Base-by-base conservation (phyloP, 2,888 invertebrate genomes). In the Melanophora roralis region DNA sequence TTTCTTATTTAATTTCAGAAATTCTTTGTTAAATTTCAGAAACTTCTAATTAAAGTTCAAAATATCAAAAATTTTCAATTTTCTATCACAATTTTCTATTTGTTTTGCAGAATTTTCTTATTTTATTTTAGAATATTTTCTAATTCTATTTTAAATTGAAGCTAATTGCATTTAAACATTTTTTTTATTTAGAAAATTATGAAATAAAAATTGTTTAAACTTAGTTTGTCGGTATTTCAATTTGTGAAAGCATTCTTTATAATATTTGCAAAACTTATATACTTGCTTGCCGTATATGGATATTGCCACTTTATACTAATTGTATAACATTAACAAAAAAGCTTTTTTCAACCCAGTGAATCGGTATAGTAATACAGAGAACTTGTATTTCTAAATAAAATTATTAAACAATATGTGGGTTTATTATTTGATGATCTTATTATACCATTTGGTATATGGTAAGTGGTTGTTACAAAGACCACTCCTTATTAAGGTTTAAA, bases 401-500 rank as follows among this genome's bases (percentile, higher is more conserved):
- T 27, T 57, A 5, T 16, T 27, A 8, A 59, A 45, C 51, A 43
- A 45, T 16, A 55, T 68, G 68, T 75, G 51, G 53, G 47, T 55
- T 69, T 55, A 1, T 34, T 34, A n/a, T 74, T 51, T 51, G 34
- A 65, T 43, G 45, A 60, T 53, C 51, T n/a, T 38, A 16, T 60
- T 49, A 19, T 2, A 12, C 8, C 45, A 11, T 34, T 1, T 38
- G 32, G 16, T 8, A 40, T 11, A 49, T 51, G 21, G 36, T 21
- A 3, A 21, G 2, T 19, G 32, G 9, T 32, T 21, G 21, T 59
- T 65, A 12, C n/a, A 57, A 45, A 51, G 49, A 72, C 34, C 78
- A 78, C 74, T 59, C 78, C 78, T 14, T 21, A 23, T 43, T 53
- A 65, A 69, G 60, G 43, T 74, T 69, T 47, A 78, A 59, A 69